Conservation (phyloP, 2,113 vertebrate genomes). For the Machaerirhynchus nigripectus region DNA sequence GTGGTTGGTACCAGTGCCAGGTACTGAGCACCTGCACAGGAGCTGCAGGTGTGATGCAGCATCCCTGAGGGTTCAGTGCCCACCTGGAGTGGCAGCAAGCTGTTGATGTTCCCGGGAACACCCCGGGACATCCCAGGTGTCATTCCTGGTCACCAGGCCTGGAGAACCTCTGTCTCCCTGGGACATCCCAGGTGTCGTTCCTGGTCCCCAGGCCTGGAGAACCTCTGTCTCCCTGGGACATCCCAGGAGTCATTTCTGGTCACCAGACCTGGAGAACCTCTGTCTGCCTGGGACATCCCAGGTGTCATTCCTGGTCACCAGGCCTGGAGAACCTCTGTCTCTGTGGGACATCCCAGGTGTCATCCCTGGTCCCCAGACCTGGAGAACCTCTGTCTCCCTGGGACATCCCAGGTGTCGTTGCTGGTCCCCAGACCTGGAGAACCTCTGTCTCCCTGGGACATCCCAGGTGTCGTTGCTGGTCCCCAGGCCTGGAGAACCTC, state of each 20-base stretch:
- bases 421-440: background rate
- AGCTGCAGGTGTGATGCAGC: background rate
- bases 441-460: background rate
- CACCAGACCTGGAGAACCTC: background rate
- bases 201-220: background rate
- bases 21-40: background rate
- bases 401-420: background rate
- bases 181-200: too few species aligned
- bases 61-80: background rate
- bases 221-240: background rate
- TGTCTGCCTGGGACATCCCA: too few species aligned
- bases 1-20: background rate
- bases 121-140: background rate
- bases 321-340: background rate
- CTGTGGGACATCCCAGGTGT: background rate
- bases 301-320: background rate
- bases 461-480: too few species aligned
- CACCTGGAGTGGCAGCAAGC: background rate
- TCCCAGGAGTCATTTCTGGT: background rate
- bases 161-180: background rate
- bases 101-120: too few species aligned
- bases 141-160: background rate
- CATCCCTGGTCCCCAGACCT: background rate
- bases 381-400: background rate
- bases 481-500: background rate